These are phyloP conservation scores for Upupa epops DNA, from an alignment of 2,113 vertebrate species.

Conservation along the genomic window DNA sequence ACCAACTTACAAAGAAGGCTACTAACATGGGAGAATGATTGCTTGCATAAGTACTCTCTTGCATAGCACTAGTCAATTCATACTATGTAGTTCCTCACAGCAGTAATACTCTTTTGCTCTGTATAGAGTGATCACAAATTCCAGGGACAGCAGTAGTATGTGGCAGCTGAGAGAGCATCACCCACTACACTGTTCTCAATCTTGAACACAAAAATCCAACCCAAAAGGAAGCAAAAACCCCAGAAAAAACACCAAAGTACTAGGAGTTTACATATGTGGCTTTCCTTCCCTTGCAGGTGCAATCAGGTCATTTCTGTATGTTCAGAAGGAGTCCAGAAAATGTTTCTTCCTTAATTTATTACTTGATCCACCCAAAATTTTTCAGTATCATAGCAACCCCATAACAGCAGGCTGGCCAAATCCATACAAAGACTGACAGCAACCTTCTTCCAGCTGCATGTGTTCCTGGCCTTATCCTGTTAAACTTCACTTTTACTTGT, in stretches of 20 bases:
- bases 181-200: neutral
- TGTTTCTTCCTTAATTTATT: neutral
- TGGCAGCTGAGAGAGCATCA: neutral
- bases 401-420: neutral
- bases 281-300: neutral
- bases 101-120: neutral
- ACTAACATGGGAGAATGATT: fast-evolving
- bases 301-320: neutral
- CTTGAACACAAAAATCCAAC: neutral
- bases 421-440: neutral
- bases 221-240: neutral
- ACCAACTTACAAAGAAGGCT: neutral
- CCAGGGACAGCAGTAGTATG: neutral
- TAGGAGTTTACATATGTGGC: neutral
- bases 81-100: neutral
- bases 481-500: neutral
- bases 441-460: neutral
- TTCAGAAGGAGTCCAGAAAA: neutral
- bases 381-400: neutral
- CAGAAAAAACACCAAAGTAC: neutral
- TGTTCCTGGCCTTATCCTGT: neutral
- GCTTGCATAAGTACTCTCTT: neutral
- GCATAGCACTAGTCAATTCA: neutral
- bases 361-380: neutral
- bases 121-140: neutral